These are phyloP conservation scores for Bathynomus jamesi DNA, from an alignment of 1,140 invertebrate genomes.

Conservation along the genomic window DNA sequence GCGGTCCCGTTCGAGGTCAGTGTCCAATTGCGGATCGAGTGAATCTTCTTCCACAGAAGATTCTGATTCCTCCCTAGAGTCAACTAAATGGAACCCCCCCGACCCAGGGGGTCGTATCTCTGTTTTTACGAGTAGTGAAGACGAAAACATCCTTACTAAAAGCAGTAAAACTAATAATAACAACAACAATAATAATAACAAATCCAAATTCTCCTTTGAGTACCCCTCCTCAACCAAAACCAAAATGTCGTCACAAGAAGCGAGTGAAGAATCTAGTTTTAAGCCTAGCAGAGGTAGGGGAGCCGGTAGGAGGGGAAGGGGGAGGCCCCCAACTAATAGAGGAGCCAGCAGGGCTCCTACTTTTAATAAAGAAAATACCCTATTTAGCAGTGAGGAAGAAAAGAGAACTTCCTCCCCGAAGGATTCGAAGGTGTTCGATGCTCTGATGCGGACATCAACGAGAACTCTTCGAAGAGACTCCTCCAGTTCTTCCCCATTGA, in stretches of 20 bases:
- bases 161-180: too few relatives aligned
- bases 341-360: background rate
- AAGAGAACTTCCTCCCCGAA: constrained; percentile 2
- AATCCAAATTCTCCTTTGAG: constrained; percentile 6
- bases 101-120: constrained; percentile 16
- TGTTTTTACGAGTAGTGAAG: constrained; percentile 35
- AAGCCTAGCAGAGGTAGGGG: constrained; percentile 9
- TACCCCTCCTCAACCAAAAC: constrained; percentile 3
- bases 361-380: constrained; percentile 1
- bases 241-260: constrained; percentile 8
- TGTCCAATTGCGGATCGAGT: constrained; percentile 34
- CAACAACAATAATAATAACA: constrained; percentile 7
- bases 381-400: constrained; percentile 14
- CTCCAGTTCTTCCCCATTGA: constrained; percentile 15
- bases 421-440: constrained; percentile 24
- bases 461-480: constrained; percentile 16
- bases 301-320: constrained; percentile 9
- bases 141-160: constrained; percentile 24
- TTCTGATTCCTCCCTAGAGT: constrained; percentile 23
- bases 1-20: constrained; percentile 43
- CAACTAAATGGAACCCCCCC: constrained; percentile 24
- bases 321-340: constrained; percentile 12
- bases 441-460: constrained; percentile 11
- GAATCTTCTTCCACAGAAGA: constrained; percentile 28
- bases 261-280: background rate